Base-by-base conservation (phyloP, 2,113 vertebrate species). In the Baryphthengus martii region DNA sequence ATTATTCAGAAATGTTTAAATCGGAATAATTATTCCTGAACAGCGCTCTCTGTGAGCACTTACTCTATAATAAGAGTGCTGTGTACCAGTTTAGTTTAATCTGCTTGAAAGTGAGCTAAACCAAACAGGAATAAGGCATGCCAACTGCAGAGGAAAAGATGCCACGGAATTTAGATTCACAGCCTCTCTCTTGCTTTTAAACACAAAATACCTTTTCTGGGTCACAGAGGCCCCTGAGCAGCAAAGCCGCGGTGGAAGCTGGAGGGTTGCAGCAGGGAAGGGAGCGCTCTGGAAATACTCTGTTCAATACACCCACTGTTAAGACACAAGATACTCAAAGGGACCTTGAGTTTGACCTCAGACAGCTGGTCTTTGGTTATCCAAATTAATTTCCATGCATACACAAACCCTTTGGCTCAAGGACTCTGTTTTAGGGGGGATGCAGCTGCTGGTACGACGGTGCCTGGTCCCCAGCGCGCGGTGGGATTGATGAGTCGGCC, bases 11-110 rank as follows among this genome's bases (percentile, higher is more conserved):
- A 96, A 95, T 83, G 87, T 95, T 96, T 94, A 96, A 95, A 95
- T 85, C 94, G 70, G 95, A 97, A 96, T 95, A 96, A 94, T 96
- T 96, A 95, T 94, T 96, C 94, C 87, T 93, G 91, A 95, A 95
- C 72, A 95, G 93, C 89, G 45, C 84, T 89, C 93, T 93, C 94
- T 85, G 89, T 58, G 89, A 96, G 85, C 93, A 89, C 93, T 95
- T 87, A 91, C 62, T 90, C 95, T 94, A 61, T 96, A 95, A 96
- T 95, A 95, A 87, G 93, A 89, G 93, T 72, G 93, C 94, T 95
- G 89, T 84, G 93, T 95, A 96, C 86, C 91, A 89, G 95, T 95
- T 95, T 91, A 89, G 96, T 78, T 94, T 95, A 96, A 97, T 95
- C 95, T 90, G 93, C 91, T 92, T 92, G 94, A 93, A 96, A 95